phyloP scores from a whole-genome alignment of 2,888 invertebrate genomes.

The Netelia melanura region DNA sequence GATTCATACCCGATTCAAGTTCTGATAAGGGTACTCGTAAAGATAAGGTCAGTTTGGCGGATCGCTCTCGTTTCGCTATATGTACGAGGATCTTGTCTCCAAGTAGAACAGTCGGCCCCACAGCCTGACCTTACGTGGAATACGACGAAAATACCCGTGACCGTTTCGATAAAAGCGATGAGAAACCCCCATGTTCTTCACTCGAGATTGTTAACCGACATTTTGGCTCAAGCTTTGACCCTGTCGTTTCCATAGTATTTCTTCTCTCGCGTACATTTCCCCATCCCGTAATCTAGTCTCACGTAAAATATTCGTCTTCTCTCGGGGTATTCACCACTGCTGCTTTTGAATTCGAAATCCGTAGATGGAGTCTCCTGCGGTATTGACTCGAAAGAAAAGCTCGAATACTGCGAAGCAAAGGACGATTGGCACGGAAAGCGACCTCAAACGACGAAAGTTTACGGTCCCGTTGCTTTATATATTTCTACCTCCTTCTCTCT shows the following conservation, averaged over 20 bases:
- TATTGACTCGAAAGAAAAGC: conserved; percentile 41
- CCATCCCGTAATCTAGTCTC: background rate
- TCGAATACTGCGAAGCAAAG: conserved; percentile 30
- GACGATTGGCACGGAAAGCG: conserved; percentile 7
- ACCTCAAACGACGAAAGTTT: conserved; percentile 25
- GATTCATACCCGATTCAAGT: conserved; percentile 77
- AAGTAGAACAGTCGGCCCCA: conserved; percentile 8
- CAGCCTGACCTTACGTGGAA: conserved; percentile 11
- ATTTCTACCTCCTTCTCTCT: conserved; percentile 9
- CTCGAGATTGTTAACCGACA: background rate
- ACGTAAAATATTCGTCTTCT: conserved; percentile 47
- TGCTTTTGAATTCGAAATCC: conserved; percentile 49
- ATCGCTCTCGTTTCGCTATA: background rate
- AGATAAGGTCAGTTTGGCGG: conserved; percentile 70
- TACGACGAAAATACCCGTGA: conserved; percentile 30
- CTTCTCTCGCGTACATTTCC: background rate
- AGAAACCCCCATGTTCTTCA: background rate
- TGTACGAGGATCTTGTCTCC: conserved; percentile 22
- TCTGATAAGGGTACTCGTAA: conserved; percentile 76
- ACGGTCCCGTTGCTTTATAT: conserved; percentile 30
- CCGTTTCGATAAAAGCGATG: background rate
- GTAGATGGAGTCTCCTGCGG: conserved; percentile 51
- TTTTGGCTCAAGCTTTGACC: background rate
- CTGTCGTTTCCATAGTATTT: background rate
- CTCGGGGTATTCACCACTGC: conserved; percentile 16